Conservation (phyloP, 2,888 invertebrate species). For the Hyles lineata region DNA sequence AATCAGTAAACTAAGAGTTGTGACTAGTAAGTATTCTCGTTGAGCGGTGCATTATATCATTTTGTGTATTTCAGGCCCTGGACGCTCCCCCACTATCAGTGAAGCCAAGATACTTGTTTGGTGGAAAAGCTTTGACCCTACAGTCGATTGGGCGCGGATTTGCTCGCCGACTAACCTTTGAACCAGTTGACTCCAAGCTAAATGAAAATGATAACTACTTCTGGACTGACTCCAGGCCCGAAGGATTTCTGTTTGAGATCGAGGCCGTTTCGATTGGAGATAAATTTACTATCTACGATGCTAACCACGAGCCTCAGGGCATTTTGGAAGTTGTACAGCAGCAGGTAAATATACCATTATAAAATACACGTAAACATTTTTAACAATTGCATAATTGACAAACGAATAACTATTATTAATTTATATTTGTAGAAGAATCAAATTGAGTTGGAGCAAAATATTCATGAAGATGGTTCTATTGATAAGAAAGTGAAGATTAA, state of each 20-base stretch:
- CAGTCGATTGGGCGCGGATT: constrained; percentile 90
- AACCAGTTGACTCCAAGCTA: constrained; percentile 84
- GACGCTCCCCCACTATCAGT: constrained; percentile 75
- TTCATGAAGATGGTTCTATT: constrained; percentile 75
- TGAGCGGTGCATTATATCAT: constrained; percentile 53
- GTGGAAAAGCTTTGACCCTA: constrained; percentile 87
- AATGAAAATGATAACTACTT: constrained; percentile 90
- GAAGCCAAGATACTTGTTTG: constrained; percentile 86
- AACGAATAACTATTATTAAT: neutral
- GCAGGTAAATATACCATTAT: constrained; percentile 77
- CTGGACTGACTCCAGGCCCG: constrained; percentile 90
- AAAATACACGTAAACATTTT: neutral
- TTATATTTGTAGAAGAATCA: constrained; percentile 73
- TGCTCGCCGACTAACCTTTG: constrained; percentile 89
- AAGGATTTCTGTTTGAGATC: constrained; percentile 90
- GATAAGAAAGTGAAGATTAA: constrained; percentile 87
- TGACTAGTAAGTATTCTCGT: constrained; percentile 18
- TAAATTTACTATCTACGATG: constrained; percentile 89
- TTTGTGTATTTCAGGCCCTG: constrained; percentile 70
- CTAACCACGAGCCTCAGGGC: constrained; percentile 87
- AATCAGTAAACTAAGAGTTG: constrained; percentile 4
- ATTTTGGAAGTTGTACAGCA: constrained; percentile 87
- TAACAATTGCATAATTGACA: neutral
- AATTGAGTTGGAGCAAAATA: constrained; percentile 77
- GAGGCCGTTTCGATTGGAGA: constrained; percentile 88